A percentile compares a stretch with the other conserved stretches of the same genome.
Conservation (phyloP, 2,113 vertebrate species). For the Phasianus colchicus region DNA sequence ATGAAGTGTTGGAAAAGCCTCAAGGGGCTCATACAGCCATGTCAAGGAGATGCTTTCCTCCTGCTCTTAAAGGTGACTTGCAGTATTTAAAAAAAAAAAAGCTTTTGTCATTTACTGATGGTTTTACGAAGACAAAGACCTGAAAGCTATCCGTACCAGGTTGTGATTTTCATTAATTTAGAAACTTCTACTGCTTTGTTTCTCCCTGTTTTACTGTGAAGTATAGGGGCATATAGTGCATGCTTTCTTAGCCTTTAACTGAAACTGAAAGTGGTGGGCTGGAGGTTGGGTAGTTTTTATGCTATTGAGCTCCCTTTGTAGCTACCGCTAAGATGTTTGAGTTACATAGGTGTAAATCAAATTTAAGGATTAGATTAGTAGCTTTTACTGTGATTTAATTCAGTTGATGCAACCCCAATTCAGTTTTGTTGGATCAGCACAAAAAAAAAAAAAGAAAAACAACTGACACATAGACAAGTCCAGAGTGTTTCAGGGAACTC, state of each 20-base stretch:
- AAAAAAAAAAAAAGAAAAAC: neutral
- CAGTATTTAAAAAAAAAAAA: neutral
- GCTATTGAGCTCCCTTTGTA: neutral
- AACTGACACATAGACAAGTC: neutral
- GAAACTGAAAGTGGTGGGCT: neutral
- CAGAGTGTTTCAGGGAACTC: neutral
- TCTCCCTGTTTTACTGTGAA: neutral
- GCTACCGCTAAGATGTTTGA: neutral
- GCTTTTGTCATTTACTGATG: neutral
- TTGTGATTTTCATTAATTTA: neutral
- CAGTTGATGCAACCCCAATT: neutral
- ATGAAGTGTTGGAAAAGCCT: constrained; percentile 40
- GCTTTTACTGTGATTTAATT: constrained; percentile 19
- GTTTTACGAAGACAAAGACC: neutral
- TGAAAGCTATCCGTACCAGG: neutral
- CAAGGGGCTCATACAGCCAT: neutral
- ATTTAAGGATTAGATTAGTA: constrained; percentile 1
- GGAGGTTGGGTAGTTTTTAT: neutral
- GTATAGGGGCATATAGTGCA: neutral
- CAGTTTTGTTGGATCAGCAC: constrained; percentile 13
- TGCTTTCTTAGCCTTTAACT: neutral
- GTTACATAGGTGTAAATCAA: constrained; percentile 26
- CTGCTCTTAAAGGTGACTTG: neutral
- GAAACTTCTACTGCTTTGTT: neutral
- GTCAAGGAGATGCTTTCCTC: neutral